Base-by-base conservation (phyloP, 2,888 invertebrate genomes). In the Girardia tigrina region DNA sequence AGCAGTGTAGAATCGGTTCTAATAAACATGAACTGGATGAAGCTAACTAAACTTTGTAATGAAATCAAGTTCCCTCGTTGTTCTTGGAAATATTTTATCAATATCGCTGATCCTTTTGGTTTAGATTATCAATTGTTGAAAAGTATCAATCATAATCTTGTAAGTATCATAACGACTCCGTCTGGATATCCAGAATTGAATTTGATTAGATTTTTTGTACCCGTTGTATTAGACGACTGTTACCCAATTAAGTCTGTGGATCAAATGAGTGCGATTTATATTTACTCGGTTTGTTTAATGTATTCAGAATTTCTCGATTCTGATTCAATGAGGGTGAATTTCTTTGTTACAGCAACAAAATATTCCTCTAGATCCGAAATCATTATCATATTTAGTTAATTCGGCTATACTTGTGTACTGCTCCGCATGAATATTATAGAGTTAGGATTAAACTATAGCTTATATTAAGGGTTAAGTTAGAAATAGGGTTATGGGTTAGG, bases 201-300 rank as follows among this genome's bases (percentile, higher is more conserved):
- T 56, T 28, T 71, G 26, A 71, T 12, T 26, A 28, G 14, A 16
- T 28, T 16, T 29, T 28, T 29, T 14, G 27, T 71, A 26, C 71
- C 71, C 4, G n/a, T 29, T 4, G n/a, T 23, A 16, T 28, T 71
- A 6, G 14, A 4, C 14, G 71, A 28, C 26, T 71, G 71, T 20
- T 71, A 12, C 27, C 71, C 71, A 20, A 71, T 71, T 14, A 4
- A 27, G 14, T 71, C 71, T 26, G 20, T 71, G 23, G 71, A 71
- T 14, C 71, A 71, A n/a, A 71, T 71, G 26, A 71, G 71, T 71
- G 28, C 29, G 2, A 71, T 71, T 71, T 71, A 71, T n/a, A 71
- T 71, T n/a, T 71, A 71, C 23, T 2, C 71, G 16, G 71, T 71
- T 6, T 71, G 71, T n/a, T 28, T 71, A 16, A 28, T 29, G 28